These are phyloP conservation scores for Leptinotarsa rubiginosa DNA, from an alignment of 2,888 invertebrate species.

Conservation along the genomic window DNA sequence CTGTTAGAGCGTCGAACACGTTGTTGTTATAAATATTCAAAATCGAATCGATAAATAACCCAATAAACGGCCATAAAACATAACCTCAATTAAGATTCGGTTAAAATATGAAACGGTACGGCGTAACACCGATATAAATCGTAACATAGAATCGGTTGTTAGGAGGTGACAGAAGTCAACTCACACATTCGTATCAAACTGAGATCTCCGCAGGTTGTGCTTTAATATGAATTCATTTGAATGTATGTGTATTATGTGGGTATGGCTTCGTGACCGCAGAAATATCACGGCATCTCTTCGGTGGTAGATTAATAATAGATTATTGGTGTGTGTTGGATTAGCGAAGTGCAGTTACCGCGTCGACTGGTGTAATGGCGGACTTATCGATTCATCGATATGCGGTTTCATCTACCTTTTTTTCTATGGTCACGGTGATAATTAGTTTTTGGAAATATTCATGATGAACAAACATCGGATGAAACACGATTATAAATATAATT, in stretches of 20 bases:
- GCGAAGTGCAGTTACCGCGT: conserved; percentile 27
- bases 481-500: background rate
- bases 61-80: conserved; percentile 40
- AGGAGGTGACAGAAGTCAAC: conserved; percentile 56
- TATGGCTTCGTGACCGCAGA: conserved; percentile 52
- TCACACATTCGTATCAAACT: conserved; percentile 54
- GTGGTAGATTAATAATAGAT: conserved; percentile 42
- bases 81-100: conserved; percentile 42
- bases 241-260: conserved; percentile 52
- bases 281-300: conserved; percentile 45
- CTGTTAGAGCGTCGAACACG: conserved; percentile 23
- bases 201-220: conserved; percentile 54
- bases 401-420: conserved; percentile 4
- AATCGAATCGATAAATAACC: conserved; percentile 39
- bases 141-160: conserved; percentile 54
- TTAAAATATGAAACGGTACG: conserved; percentile 38
- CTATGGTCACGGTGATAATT: conserved; percentile 8
- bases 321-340: conserved; percentile 33
- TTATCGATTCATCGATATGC: conserved; percentile 21
- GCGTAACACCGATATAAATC: conserved; percentile 49
- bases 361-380: conserved; percentile 24
- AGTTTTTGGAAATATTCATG: background rate
- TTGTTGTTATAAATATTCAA: conserved; percentile 36
- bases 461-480: background rate
- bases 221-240: conserved; percentile 57